phyloP scores from a whole-genome alignment of 2,113 vertebrate genomes.

The Tichodroma muraria region DNA sequence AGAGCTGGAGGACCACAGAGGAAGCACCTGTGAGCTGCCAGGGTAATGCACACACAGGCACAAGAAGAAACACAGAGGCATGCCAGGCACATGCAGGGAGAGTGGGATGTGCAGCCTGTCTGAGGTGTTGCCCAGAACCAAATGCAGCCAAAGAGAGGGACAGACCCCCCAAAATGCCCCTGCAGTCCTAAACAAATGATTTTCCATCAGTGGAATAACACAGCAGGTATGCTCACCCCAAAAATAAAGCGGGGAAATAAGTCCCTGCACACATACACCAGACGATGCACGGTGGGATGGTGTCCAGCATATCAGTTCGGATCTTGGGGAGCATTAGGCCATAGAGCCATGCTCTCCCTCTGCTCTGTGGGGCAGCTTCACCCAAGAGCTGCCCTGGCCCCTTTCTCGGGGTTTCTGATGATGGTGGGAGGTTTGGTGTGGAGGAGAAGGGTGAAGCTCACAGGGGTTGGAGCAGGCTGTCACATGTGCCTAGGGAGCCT shows the following conservation, averaged over 20 bases:
- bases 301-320: background rate
- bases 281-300: accelerated
- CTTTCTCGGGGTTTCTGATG: background rate
- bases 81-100: background rate
- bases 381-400: background rate
- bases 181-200: background rate
- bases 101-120: background rate
- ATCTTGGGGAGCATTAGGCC: background rate
- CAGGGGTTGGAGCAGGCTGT: background rate
- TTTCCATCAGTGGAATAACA: background rate
- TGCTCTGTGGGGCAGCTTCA: background rate
- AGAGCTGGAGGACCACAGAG: background rate
- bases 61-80: background rate
- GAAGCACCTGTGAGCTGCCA: background rate
- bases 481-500: accelerated
- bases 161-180: accelerated
- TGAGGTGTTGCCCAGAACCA: accelerated
- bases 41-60: too few relatives aligned
- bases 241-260: background rate
- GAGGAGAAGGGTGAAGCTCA: background rate
- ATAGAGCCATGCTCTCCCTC: background rate
- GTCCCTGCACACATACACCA: background rate
- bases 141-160: background rate
- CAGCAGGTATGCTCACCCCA: background rate
- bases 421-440: background rate